phyloP scores from a whole-genome alignment of 2,797 vertebrate genomes.

The Scolopax bukidnonensis region DNA sequence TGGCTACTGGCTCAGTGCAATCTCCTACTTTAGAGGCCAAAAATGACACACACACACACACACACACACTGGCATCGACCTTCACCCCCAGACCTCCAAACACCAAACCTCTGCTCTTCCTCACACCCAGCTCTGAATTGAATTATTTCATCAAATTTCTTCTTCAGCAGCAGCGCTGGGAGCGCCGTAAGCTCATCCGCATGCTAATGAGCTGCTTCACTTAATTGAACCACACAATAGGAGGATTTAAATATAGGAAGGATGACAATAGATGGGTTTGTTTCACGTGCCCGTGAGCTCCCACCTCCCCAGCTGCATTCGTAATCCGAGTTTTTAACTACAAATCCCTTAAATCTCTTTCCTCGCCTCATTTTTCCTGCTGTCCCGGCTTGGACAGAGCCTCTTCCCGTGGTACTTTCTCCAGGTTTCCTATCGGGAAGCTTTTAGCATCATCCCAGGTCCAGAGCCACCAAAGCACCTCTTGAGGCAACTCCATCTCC shows the following conservation, averaged over 20 bases:
- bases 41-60: too few relatives aligned
- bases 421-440: background rate
- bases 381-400: background rate
- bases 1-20: background rate
- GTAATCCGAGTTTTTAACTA: background rate
- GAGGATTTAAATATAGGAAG: background rate
- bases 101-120: background rate
- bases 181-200: background rate
- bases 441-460: background rate
- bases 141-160: background rate
- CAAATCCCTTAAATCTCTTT: background rate
- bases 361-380: background rate
- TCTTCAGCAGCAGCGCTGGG: background rate
- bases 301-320: background rate
- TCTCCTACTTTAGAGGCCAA: background rate
- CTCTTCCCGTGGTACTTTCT: background rate
- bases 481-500: fast-evolving
- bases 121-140: background rate
- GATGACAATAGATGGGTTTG: background rate
- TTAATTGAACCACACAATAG: background rate
- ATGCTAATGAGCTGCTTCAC: background rate
- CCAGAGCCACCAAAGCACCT: background rate
- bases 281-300: fast-evolving
- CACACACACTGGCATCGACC: background rate
- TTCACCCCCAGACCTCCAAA: background rate